Base-by-base conservation (phyloP, 2,888 invertebrate species). In the Leptopterna dolabrata region DNA sequence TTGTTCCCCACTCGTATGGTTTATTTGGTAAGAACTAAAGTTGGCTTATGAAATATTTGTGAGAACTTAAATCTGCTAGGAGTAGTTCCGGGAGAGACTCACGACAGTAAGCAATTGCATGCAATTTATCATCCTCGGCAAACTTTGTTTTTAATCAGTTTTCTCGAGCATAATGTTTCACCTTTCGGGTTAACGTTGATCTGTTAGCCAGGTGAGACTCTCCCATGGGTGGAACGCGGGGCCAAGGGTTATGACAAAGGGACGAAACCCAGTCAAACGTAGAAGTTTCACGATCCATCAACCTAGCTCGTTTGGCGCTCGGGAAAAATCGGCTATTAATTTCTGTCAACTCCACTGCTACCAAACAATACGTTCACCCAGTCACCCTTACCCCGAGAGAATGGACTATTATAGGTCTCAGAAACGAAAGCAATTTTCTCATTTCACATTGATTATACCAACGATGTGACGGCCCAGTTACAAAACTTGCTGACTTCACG, bases 271-370 rank as follows among this genome's bases (percentile, higher is more conserved):
- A 83, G 83, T 83, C 83, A 83, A 83, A 83, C 83, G 83, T n/a
- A 83, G 70, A 83, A 71, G 83, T 83, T 83, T 83, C 71, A 83
- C 71, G 71, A 83, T 83, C 71, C 83, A 83, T 71, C 83, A 81
- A 81, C 81, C 47, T 30, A 16, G 45, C 43, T 45, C n/a, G 55
- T 29, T 27, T n/a, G 51, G 30, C 51, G 51, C 51, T 27, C 24
- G 14, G 85, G 85, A 85, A 85, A 85, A 85, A 85, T 85, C 85
- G 73, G 85, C 85, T 73, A 85, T 85, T 85, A 85, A 85, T 85
- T 85, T 85, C 85, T 85, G 85, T 85, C 85, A 85, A 73, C 71
- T 24, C 85, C 85, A 85, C 36, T 4, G 76, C 73, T 43, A 11
- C 30, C 29, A 11, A 81, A 81, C 81, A 81, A 81, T 81, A 81